A percentile compares a stretch with the other conserved stretches of the same genome.
phyloP scores from a whole-genome alignment of 2,797 vertebrate species.

The Manis javanica region DNA sequence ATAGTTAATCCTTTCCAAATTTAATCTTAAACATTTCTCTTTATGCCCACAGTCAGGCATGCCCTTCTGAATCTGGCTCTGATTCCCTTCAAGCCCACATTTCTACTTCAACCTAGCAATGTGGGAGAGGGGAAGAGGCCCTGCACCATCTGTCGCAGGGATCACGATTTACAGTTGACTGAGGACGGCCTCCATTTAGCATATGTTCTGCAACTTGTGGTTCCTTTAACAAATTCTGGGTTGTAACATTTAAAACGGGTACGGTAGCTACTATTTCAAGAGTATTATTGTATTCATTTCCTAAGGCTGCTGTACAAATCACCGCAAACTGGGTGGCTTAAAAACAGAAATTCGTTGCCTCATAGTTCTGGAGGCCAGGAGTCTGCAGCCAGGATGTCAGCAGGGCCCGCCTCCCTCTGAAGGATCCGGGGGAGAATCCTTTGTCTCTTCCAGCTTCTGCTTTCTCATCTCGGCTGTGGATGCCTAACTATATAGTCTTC shows the following conservation, averaged over 20 bases:
- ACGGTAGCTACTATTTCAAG: neutral
- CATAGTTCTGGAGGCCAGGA: neutral
- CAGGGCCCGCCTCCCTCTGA: neutral
- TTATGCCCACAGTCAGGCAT: neutral
- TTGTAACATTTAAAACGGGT: neutral
- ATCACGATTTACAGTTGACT: neutral
- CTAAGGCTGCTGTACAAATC: neutral
- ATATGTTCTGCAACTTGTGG: neutral
- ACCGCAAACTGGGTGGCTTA: neutral
- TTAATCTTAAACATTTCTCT: neutral
- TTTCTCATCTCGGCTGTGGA: neutral
- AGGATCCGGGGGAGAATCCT: neutral
- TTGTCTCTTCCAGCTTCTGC: neutral
- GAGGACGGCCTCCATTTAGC: neutral
- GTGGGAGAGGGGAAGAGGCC: neutral
- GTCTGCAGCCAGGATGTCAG: neutral
- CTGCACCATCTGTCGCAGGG: neutral
- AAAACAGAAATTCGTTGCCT: neutral
- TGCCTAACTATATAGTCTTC: neutral
- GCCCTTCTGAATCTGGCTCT: neutral
- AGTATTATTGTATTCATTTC: neutral
- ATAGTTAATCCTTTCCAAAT: neutral
- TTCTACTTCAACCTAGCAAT: neutral
- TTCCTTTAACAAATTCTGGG: neutral
- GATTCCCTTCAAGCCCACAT: neutral